Conservation (phyloP, 1,140 invertebrate species). For the Lepidurus arcticus region DNA sequence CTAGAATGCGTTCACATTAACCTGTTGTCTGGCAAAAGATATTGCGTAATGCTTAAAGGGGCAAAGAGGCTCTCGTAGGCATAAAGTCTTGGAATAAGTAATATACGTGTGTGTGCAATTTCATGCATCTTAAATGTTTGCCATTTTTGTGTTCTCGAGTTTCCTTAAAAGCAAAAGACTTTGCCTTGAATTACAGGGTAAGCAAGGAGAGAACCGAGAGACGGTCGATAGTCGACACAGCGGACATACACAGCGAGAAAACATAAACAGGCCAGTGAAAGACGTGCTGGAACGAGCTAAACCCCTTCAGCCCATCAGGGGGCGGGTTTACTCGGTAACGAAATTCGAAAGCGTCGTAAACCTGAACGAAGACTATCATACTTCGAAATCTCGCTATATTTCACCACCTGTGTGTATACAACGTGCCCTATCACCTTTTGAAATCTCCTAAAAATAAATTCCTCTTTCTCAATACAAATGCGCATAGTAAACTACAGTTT, state of each 20-base stretch:
- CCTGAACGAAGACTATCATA: not conserved
- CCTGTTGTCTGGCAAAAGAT: not conserved
- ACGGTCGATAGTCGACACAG: slow-evolving; percentile 17
- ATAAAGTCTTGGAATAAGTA: not conserved
- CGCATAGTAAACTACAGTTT: not conserved
- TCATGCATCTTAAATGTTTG: slow-evolving; percentile 11
- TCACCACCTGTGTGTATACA: slow-evolving; percentile 8
- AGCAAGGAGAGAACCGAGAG: not conserved
- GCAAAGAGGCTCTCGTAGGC: not conserved
- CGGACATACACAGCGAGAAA: slow-evolving; percentile 11
- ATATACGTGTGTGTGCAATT: slow-evolving; percentile 9
- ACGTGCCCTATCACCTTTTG: not conserved
- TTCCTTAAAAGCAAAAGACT: not conserved
- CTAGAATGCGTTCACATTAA: not conserved
- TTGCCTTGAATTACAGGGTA: not conserved
- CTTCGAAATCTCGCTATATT: slow-evolving; percentile 4
- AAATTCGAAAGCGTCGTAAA: slow-evolving; percentile 4
- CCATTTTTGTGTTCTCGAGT: not conserved
- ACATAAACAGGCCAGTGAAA: slow-evolving; percentile 8
- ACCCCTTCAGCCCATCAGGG: not conserved
- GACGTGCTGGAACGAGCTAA: slow-evolving; percentile 1
- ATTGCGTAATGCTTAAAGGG: not conserved
- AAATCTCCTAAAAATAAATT: not conserved
- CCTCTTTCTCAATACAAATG: not conserved
- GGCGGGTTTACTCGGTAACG: not conserved